phyloP scores from a whole-genome alignment of 2,888 invertebrate genomes.

The Drosophila nigricruria region DNA sequence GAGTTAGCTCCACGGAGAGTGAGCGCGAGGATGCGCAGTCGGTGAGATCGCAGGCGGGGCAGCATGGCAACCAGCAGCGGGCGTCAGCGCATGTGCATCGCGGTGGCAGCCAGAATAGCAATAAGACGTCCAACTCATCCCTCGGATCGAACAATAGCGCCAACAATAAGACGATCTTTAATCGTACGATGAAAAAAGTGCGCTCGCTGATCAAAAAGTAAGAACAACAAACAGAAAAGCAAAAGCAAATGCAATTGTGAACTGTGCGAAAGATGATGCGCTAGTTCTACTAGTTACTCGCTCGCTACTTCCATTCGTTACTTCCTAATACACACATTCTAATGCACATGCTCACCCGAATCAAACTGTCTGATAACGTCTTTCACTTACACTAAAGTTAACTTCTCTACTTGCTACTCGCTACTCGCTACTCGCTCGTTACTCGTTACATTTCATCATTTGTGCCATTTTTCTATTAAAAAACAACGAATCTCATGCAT shows the following conservation, averaged over 20 bases:
- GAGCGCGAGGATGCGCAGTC: constrained; percentile 82
- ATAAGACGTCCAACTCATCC: constrained; percentile 74
- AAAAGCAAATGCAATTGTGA: constrained; percentile 22
- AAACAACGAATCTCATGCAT: constrained; percentile 51
- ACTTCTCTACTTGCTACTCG: constrained; percentile 14
- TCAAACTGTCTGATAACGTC: constrained; percentile 34
- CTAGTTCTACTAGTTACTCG: constrained; percentile 45
- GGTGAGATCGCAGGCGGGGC: constrained; percentile 30
- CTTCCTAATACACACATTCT: constrained; percentile 31
- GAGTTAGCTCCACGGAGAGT: constrained; percentile 85
- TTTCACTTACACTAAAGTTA: constrained; percentile 29
- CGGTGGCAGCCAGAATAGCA: constrained; percentile 73
- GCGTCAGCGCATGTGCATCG: constrained; percentile 81
- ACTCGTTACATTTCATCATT: constrained; percentile 52
- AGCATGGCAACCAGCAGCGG: constrained; percentile 73
- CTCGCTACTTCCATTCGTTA: constrained; percentile 29
- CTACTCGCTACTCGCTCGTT: constrained; percentile 11
- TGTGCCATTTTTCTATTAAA: constrained; percentile 41
- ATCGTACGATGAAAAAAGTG: constrained; percentile 93
- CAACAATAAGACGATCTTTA: constrained; percentile 90
- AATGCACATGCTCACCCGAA: constrained; percentile 16
- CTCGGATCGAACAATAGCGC: constrained; percentile 86
- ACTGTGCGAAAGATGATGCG: constrained; percentile 39
- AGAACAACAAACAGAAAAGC: constrained; percentile 65
- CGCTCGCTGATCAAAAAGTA: constrained; percentile 89